Base-by-base conservation (phyloP, 2,797 vertebrate species). In the Pampus argenteus region DNA sequence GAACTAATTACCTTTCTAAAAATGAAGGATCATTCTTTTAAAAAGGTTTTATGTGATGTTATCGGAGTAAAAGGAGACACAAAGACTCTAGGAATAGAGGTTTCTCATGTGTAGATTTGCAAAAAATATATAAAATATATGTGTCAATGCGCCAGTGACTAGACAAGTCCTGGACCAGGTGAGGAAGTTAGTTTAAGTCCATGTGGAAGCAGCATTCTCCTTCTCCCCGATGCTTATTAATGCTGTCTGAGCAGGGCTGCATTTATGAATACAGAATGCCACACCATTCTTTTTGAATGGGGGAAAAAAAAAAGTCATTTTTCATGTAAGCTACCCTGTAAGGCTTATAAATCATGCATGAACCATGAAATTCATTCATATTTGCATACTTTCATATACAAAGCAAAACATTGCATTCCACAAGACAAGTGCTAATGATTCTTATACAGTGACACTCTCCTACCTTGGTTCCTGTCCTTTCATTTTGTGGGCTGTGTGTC, bases 331-430 rank as follows among this genome's bases (percentile, higher is more conserved):
- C 25, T 56, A 23, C 17, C 38, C 31, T 22, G 36, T 67, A 42
- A 72, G 49, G 15, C 66, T 89, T 67, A 88, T 87, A 69, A 86
- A 86, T 88, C 47, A 86, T 85, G 78, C 70, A 86, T 77, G 69
- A 66, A 59, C 17, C 10, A 38, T 31, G 10, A 4, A 61, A 78
- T 62, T 51, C 45, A 52, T 44, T 72, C 10, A 28, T 17, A 76
- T 88, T 79, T 86, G 55, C 71, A 80, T 63, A 74, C 52, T 66
- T 82, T 79, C 22, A 61, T 44, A 62, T 8, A 54, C 20, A 74
- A 47, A 70, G 49, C 48, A 47, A 60, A 69, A 68, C 28, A 36
- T 44, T 66, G 49, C 18, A 44, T 65, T 77, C 20, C 10, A 3
- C 34, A 54, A 52, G 23, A 78, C 4, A 28, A 50, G 42, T 50